Percentiles rank a stretch among this genome's conserved stretches.
Conservation (phyloP, 2,888 invertebrate species). For the Boloria selene region DNA sequence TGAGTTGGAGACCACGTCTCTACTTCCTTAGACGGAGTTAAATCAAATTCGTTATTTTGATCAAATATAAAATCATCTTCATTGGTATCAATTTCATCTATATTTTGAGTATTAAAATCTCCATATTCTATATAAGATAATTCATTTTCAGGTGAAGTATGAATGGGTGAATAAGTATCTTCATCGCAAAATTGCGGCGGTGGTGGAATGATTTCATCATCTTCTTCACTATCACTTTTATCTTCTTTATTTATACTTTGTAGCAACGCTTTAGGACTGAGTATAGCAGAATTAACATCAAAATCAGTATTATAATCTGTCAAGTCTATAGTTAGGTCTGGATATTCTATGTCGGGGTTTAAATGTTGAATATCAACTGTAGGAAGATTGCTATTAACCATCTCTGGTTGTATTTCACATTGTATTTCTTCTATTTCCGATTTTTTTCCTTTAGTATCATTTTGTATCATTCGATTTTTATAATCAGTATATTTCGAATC, state of each 20-base stretch:
- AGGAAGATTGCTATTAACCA: background rate
- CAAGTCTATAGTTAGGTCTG: slow-evolving; percentile 7
- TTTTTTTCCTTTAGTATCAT: background rate
- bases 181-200: slow-evolving; percentile 57
- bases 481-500: background rate
- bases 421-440: too few species aligned
- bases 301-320: slow-evolving; percentile 37
- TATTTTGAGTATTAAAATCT: slow-evolving; percentile 7
- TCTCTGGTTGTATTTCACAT: too few species aligned
- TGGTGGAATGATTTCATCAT: slow-evolving; percentile 58
- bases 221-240: slow-evolving; percentile 28
- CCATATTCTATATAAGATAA: slow-evolving; percentile 12
- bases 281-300: slow-evolving; percentile 58
- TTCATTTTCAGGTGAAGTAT: slow-evolving; percentile 23
- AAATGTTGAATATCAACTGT: slow-evolving; percentile 10
- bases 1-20: slow-evolving; percentile 60
- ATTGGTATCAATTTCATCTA: background rate
- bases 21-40: slow-evolving; percentile 53
- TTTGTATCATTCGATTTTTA: background rate
- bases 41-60: slow-evolving; percentile 15
- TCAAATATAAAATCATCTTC: background rate
- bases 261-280: slow-evolving; percentile 67
- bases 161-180: slow-evolving; percentile 35
- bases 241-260: slow-evolving; percentile 50
- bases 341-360: slow-evolving; percentile 1